Percentiles rank a stretch among this genome's conserved stretches.
Evolutionary conservation across 2,797 vertebrate genomes (phyloP).

Genomic region (Pipistrellus nathusii): DNA sequence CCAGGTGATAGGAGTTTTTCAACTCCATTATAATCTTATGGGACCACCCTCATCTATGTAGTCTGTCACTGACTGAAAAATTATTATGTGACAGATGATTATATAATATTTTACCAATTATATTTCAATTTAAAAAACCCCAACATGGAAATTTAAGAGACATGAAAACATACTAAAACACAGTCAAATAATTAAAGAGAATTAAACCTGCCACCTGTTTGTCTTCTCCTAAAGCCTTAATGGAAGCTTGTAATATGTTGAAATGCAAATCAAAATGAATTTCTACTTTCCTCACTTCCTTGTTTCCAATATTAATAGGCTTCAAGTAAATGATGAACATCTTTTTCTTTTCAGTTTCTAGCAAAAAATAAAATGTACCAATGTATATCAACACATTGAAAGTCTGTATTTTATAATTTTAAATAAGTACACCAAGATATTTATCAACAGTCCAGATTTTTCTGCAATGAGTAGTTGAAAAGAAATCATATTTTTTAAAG

Average conservation of each 20-base stretch:
- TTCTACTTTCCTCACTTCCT: conserved; percentile 87
- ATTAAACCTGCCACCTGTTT: conserved; percentile 80
- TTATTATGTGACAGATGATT: not conserved
- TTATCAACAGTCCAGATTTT: not conserved
- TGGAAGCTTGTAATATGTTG: conserved; percentile 79
- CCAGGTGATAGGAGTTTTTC: not conserved
- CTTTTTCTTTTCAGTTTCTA: conserved; percentile 85
- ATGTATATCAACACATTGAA: not conserved
- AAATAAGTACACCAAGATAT: not conserved
- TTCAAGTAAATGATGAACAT: conserved; percentile 87
- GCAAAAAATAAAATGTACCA: not conserved
- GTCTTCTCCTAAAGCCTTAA: conserved; percentile 86
- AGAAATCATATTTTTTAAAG: not conserved
- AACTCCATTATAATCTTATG: not conserved
- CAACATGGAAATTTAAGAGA: not conserved
- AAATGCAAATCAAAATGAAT: conserved; percentile 89
- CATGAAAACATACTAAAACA: not conserved
- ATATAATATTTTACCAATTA: not conserved
- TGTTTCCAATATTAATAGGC: conserved; percentile 85
- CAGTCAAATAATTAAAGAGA: conserved; percentile 24
- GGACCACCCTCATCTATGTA: not conserved
- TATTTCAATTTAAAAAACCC: not conserved
- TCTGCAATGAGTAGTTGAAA: not conserved
- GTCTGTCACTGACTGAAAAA: not conserved
- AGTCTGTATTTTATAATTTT: not conserved